Evolutionary conservation across 2,888 invertebrate species (phyloP).

Genomic region (Corythucha ciliata): DNA sequence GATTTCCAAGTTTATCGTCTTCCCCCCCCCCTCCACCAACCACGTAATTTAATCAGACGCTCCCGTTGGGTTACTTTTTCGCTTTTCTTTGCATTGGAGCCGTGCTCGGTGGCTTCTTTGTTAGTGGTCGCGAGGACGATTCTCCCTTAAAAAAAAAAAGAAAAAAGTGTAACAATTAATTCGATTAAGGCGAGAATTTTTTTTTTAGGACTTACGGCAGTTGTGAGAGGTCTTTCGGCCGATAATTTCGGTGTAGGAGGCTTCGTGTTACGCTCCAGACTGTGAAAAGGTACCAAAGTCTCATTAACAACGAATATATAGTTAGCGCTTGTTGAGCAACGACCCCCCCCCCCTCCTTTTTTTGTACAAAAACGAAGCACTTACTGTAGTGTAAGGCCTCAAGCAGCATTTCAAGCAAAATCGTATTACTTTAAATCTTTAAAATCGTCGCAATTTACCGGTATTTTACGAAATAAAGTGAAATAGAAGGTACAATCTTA

Average conservation of each 20-base stretch:
- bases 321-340: background rate
- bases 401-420: constrained; percentile 32
- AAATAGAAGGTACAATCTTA: constrained; percentile 35
- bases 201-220: too few species aligned
- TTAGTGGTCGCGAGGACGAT: constrained; percentile 9
- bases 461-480: background rate
- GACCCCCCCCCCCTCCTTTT: background rate
- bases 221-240: constrained; percentile 27
- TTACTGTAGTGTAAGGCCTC: constrained; percentile 27
- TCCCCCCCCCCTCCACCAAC: too few species aligned
- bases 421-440: constrained; percentile 20
- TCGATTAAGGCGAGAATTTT: too few species aligned
- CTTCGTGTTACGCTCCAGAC: constrained; percentile 44
- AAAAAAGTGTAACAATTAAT: too few species aligned
- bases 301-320: background rate
- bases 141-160: constrained; percentile 22
- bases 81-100: constrained; percentile 31
- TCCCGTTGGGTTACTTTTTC: too few species aligned
- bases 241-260: constrained; percentile 27
- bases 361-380: background rate
- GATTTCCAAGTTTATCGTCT: too few species aligned
- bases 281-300: constrained; percentile 35
- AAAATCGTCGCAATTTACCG: background rate
- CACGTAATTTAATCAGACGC: too few species aligned
- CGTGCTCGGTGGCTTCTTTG: constrained; percentile 29